Percentiles rank a stretch among this genome's conserved stretches.
phyloP scores from a whole-genome alignment of 1,140 invertebrate species.

The Scaptomyza montana region DNA sequence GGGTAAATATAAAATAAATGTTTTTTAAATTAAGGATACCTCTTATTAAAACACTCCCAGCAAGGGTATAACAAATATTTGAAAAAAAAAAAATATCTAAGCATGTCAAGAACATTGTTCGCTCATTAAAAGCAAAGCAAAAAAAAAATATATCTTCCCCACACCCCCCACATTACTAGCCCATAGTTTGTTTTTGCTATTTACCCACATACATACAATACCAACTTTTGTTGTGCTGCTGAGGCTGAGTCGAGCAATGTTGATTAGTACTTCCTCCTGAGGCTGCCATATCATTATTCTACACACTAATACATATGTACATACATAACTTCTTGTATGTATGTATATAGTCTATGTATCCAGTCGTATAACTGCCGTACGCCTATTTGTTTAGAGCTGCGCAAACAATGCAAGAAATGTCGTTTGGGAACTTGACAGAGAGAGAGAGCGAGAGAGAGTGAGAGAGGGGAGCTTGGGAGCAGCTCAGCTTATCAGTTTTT shows the following conservation, averaged over 20 bases:
- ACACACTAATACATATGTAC: constrained; percentile 13
- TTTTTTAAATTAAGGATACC: too few relatives aligned
- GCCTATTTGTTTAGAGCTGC: constrained; percentile 57
- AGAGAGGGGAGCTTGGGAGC: constrained; percentile 35
- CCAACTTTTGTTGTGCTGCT: constrained; percentile 61
- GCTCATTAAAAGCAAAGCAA: constrained; percentile 59
- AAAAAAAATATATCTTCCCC: constrained; percentile 1
- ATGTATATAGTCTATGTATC: constrained; percentile 18
- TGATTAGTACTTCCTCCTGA: constrained; percentile 81
- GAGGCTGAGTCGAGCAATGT: constrained; percentile 45
- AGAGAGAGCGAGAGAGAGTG: background rate
- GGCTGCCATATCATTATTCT: constrained; percentile 68
- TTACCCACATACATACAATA: constrained; percentile 53
- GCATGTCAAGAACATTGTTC: constrained; percentile 81
- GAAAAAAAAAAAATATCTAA: constrained; percentile 61
- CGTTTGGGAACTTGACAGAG: constrained; percentile 11
- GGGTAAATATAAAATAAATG: background rate
- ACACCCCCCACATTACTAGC: background rate
- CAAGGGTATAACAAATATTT: constrained; percentile 8
- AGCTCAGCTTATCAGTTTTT: constrained; percentile 50
- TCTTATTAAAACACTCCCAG: background rate
- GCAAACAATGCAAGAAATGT: constrained; percentile 59
- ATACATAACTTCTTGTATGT: constrained; percentile 16
- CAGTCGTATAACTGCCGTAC: constrained; percentile 18
- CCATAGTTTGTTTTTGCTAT: constrained; percentile 39